Percentiles rank a stretch among this genome's conserved stretches.
Evolutionary conservation across 2,888 invertebrate genomes (phyloP).

Genomic region (Sylvicola fuscatus): DNA sequence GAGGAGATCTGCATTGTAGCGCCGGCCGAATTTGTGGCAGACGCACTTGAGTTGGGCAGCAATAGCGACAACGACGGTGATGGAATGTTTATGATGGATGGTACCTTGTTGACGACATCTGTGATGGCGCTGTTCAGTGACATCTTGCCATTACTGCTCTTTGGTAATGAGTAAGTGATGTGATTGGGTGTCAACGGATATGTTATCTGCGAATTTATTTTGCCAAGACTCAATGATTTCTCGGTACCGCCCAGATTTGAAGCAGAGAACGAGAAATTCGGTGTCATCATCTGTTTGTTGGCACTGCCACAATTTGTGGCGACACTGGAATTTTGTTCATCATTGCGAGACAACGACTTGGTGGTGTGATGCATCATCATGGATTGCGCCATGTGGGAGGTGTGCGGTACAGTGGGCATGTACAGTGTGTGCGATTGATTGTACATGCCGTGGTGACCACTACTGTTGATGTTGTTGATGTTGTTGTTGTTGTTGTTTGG

Average conservation of each 20-base stretch:
- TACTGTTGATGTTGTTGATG: too few species aligned
- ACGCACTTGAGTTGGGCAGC: not conserved
- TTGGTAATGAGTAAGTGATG: conserved; percentile 5
- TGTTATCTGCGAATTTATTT: conserved; percentile 24
- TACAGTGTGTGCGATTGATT: too few species aligned
- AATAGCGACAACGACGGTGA: conserved; percentile 10
- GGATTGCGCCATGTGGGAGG: too few species aligned
- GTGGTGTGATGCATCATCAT: too few species aligned
- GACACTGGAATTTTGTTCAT: conserved; percentile 10
- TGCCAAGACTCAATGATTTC: conserved; percentile 12
- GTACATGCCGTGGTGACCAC: too few species aligned
- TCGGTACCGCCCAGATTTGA: not conserved
- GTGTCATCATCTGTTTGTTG: conserved; percentile 11
- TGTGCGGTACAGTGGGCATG: too few species aligned
- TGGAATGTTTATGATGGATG: conserved; percentile 24
- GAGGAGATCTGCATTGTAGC: not conserved
- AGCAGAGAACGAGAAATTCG: not conserved
- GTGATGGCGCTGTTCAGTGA: conserved; percentile 23
- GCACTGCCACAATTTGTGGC: conserved; percentile 19
- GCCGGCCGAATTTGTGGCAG: not conserved
- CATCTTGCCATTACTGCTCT: conserved; percentile 1
- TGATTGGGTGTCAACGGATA: conserved; percentile 13
- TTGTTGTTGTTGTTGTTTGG: too few species aligned
- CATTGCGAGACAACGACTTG: conserved; percentile 12
- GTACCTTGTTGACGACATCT: conserved; percentile 24